phyloP scores from a whole-genome alignment of 2,113 vertebrate species.

The Pandion haliaetus region DNA sequence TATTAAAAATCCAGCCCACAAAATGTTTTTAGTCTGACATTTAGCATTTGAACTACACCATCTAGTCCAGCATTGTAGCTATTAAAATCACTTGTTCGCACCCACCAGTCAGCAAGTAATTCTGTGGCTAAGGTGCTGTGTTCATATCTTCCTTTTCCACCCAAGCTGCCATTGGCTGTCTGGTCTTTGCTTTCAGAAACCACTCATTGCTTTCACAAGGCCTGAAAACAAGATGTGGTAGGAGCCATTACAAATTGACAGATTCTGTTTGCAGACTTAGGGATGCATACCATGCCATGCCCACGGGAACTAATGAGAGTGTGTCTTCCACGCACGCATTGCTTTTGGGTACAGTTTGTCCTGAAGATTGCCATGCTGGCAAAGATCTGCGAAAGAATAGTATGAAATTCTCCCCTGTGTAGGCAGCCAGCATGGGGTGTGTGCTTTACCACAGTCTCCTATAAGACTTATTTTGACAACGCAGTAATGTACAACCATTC shows the following conservation, averaged over 20 bases:
- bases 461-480: not conserved
- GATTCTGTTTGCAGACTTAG: not conserved
- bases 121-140: not conserved
- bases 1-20: conserved; percentile 56
- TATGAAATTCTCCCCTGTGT: not conserved
- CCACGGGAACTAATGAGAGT: not conserved
- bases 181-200: not conserved
- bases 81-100: conserved; percentile 25
- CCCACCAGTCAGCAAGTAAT: not conserved
- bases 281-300: not conserved
- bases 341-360: not conserved
- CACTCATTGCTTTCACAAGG: not conserved
- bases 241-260: not conserved
- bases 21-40: conserved; percentile 41
- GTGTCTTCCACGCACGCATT: not conserved
- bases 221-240: not conserved
- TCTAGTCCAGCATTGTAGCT: not conserved
- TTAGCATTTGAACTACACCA: conserved; percentile 6
- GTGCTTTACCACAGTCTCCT: not conserved
- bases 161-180: not conserved
- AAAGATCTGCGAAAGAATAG: not conserved
- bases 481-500: not conserved
- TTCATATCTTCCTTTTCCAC: not conserved
- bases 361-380: not conserved
- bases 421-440: not conserved